Conservation (phyloP, 2,113 vertebrate genomes). For the Grallaria varia region DNA sequence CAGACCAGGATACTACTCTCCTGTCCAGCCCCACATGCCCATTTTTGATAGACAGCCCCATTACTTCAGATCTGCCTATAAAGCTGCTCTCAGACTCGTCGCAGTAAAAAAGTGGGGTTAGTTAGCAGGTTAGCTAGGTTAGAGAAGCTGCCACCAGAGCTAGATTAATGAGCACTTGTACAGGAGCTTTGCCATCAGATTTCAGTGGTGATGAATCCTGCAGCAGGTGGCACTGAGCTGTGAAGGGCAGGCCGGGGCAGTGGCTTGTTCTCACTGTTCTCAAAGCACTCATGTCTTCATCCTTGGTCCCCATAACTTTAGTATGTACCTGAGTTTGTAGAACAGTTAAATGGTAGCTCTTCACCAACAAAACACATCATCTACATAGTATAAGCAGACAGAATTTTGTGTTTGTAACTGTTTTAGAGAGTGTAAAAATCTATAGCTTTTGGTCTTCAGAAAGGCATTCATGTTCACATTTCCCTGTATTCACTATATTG, state of each 20-base stretch:
- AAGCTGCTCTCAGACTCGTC: not conserved
- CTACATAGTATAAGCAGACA: not conserved
- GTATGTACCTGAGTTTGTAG: not conserved
- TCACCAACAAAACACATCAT: not conserved
- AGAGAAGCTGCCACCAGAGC: not conserved
- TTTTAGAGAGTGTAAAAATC: not conserved
- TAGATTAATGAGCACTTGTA: not conserved
- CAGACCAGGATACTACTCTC: not conserved
- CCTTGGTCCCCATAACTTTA: not conserved
- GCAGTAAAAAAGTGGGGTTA: not conserved
- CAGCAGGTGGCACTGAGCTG: not conserved
- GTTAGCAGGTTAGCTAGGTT: not conserved
- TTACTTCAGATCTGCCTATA: not conserved
- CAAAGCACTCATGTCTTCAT: not conserved
- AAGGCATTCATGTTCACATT: not conserved
- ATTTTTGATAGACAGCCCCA: not conserved
- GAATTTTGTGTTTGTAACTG: not conserved
- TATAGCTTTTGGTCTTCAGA: not conserved
- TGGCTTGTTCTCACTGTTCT: not conserved
- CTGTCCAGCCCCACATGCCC: not conserved
- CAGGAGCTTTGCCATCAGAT: not conserved
- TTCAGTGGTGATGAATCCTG: not conserved
- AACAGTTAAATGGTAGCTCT: not conserved
- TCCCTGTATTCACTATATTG: not conserved
- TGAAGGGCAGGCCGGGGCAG: not conserved